Percentiles rank a stretch among this genome's conserved stretches.
Conservation (phyloP, 2,113 vertebrate species). For the Harpagus bidentatus region DNA sequence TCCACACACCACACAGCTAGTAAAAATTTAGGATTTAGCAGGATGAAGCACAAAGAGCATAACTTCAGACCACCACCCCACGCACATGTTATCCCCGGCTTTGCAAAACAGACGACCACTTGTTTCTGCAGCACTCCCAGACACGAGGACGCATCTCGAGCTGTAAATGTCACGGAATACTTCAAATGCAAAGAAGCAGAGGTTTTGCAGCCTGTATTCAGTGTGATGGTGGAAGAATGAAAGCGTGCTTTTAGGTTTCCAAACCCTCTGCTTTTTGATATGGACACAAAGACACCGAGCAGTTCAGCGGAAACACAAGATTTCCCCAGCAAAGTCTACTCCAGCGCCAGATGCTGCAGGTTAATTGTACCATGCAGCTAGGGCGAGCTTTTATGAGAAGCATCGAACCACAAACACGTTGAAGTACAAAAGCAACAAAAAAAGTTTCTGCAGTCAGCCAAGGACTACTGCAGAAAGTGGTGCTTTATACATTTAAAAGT, state of each 20-base stretch:
- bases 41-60: neutral
- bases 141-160: neutral
- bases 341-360: neutral
- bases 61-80: neutral
- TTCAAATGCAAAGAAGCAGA: neutral
- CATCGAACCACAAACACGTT: neutral
- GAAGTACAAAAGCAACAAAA: neutral
- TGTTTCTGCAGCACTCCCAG: neutral
- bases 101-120: neutral
- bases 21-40: neutral
- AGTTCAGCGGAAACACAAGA: neutral
- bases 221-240: neutral
- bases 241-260: neutral
- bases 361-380: neutral
- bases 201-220: fast-evolving
- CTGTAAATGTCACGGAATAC: neutral
- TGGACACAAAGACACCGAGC: neutral
- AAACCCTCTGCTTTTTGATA: neutral
- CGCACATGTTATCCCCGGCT: fast-evolving
- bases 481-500: neutral
- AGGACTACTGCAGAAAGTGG: neutral
- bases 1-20: neutral
- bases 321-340: neutral
- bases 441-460: neutral
- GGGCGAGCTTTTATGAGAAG: neutral